Evolutionary conservation across 2,888 invertebrate genomes (phyloP).

Genomic region (Dryocosmus kuriphilus): DNA sequence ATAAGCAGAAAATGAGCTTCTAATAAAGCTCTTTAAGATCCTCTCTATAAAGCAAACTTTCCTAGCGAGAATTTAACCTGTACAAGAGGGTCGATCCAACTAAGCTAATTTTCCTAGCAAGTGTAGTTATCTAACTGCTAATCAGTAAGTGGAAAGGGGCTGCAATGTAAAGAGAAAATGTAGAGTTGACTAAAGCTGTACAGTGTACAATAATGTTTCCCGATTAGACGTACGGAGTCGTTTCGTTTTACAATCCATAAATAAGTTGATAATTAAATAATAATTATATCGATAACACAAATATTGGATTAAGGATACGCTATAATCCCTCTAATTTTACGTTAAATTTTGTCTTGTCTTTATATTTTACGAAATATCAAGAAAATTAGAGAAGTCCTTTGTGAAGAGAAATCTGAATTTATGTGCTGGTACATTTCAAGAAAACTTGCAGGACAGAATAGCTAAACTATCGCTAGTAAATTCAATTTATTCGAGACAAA

Average conservation of each 20-base stretch:
- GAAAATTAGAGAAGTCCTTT: not conserved
- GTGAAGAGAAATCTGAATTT: too few relatives aligned
- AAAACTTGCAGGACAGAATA: too few relatives aligned
- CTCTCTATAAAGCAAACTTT: not conserved
- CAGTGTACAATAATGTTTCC: slow-evolving; percentile 28
- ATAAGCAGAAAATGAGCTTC: not conserved
- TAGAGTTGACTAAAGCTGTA: slow-evolving; percentile 5
- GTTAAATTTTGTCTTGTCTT: too few relatives aligned
- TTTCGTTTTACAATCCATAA: not conserved
- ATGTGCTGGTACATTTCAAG: too few relatives aligned
- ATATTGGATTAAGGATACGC: too few relatives aligned
- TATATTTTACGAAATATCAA: not conserved
- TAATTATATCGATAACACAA: too few relatives aligned
- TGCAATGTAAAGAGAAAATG: slow-evolving; percentile 13
- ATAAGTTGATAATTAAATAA: not conserved
- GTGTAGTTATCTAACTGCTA: slow-evolving; percentile 41
- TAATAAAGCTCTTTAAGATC: not conserved
- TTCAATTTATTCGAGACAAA: not conserved
- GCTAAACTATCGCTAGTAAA: not conserved
- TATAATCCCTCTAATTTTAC: too few relatives aligned
- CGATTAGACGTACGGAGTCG: slow-evolving; percentile 3
- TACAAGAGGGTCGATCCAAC: slow-evolving; percentile 1
- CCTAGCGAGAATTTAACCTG: not conserved
- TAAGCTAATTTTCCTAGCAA: not conserved
- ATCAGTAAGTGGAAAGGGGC: slow-evolving; percentile 40